Percentiles rank a stretch among this genome's conserved stretches.
These are phyloP conservation scores for Sinhomidia bicolor DNA, from an alignment of 2,888 invertebrate species.

Conservation along the genomic window DNA sequence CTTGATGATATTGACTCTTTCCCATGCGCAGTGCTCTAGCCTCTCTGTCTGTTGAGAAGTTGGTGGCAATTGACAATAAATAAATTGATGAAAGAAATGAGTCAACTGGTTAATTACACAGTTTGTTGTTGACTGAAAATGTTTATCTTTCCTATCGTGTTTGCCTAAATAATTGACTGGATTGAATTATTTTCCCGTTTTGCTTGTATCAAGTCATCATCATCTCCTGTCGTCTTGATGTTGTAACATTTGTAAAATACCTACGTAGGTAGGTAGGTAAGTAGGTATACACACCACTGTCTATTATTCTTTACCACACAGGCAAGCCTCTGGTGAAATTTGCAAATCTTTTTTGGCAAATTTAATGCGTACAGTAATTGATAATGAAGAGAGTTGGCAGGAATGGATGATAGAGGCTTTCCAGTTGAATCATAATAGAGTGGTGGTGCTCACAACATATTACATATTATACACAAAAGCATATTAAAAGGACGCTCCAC, in stretches of 20 bases:
- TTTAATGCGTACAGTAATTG: not conserved
- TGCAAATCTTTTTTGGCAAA: slow-evolving; percentile 43
- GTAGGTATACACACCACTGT: not conserved
- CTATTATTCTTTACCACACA: no score
- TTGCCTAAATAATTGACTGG: not conserved
- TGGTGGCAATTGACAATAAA: slow-evolving; percentile 45
- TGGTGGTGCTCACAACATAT: not conserved
- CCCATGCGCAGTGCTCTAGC: not conserved
- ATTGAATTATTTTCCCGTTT: slow-evolving; percentile 45
- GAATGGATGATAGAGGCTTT: slow-evolving; percentile 18
- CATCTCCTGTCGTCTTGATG: no score
- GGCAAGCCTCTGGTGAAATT: slow-evolving; percentile 9
- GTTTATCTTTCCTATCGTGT: not conserved
- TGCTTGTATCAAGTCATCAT: slow-evolving; percentile 1
- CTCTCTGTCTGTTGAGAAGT: not conserved
- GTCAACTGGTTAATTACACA: slow-evolving; percentile 30
- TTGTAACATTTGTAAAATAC: no score
- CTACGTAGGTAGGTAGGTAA: no score
- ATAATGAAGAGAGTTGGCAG: not conserved
- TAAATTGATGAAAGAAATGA: slow-evolving; percentile 21
- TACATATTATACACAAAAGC: not conserved
- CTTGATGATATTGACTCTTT: no score
- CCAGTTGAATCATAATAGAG: not conserved
- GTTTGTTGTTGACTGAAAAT: slow-evolving; percentile 17
- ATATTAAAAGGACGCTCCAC: not conserved